Evolutionary conservation across 2,888 invertebrate genomes (phyloP).

Genomic region (Branchinecta sandiegonensis): DNA sequence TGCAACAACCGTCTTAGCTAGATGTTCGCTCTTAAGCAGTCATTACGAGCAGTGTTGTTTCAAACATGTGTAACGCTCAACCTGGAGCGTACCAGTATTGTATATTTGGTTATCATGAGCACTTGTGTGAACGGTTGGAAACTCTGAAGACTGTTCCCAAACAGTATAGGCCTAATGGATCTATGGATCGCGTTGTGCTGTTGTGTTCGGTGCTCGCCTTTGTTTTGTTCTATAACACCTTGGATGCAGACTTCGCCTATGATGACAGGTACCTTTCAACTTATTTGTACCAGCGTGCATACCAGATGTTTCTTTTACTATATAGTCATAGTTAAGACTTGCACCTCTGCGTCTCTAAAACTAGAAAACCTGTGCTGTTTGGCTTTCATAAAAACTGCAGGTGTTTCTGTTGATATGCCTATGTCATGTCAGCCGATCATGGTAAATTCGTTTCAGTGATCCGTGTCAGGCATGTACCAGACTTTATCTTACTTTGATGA

Average conservation of each 20-base stretch:
- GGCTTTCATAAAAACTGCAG: no score
- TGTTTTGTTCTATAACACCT: conserved; percentile 37
- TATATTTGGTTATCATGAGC: conserved; percentile 15
- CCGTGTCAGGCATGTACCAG: no score
- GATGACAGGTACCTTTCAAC: conserved; percentile 37
- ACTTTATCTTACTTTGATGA: no score
- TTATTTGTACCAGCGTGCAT: no score
- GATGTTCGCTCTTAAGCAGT: conserved; percentile 13
- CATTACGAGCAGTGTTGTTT: conserved; percentile 13
- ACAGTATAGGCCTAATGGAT: conserved; percentile 13
- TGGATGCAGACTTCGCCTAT: conserved; percentile 39
- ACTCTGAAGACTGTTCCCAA: background rate
- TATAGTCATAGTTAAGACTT: no score
- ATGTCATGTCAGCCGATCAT: no score
- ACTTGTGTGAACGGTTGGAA: conserved; percentile 9
- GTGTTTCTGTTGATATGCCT: no score
- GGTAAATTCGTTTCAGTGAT: no score
- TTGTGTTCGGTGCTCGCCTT: conserved; percentile 31
- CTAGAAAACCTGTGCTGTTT: no score
- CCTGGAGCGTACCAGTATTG: conserved; percentile 3
- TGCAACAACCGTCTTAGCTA: conserved; percentile 6
- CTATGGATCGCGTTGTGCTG: conserved; percentile 29
- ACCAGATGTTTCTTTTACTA: no score
- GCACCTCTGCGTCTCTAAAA: no score
- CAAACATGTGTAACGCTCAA: conserved; percentile 13